Evolutionary conservation across 2,113 vertebrate genomes (phyloP), one percentile per base, ranked within the genome.

Genomic region (Lampris megalopsis): DNA sequence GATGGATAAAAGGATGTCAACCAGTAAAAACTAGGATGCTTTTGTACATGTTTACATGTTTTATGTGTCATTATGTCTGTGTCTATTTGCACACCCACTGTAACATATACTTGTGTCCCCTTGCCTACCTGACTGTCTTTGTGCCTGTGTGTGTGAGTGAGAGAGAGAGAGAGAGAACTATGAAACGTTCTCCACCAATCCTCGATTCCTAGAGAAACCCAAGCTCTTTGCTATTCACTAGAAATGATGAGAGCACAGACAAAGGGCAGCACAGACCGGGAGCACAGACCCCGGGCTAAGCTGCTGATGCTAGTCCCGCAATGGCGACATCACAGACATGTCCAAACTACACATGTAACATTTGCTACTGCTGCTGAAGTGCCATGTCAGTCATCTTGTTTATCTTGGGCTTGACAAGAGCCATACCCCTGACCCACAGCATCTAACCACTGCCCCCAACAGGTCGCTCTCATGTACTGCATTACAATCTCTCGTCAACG

Each of bases 391-490:
- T 53, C 40, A 7, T 2, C 65, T n/a, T 13, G 52, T 3, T 56
- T 41, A 48, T 24, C 36, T 9, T 10, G 0, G 58, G 41, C 45
- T 56, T 36, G 3, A 5, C 4, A 45, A 6, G 38, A 61, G 45
- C 1, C 57, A 60, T 7, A 68, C 9, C 47, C 9, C 4, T 1
- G 40, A 49, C 53, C 6, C 58, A 85, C 48, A 4, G 80, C 83
- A 82, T 80, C 1, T n/a, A 81, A 72, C 88, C 76, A 80, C 82
- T 89, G 91, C 83, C 89, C 81, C 85, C 89, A 1, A 74, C 83
- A 91, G 89, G 77, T 6, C 53, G 68, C 43, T 9, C 35, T 47
- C 2, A 40, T 3, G 0, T 2, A 68, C 67, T 76, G 70, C 87
- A 83, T 1, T 0, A 11, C 4, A 40, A 38, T 11, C 13, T 38